Conservation (phyloP, 2,888 invertebrate genomes). For the Psococerastis gibbosa region DNA sequence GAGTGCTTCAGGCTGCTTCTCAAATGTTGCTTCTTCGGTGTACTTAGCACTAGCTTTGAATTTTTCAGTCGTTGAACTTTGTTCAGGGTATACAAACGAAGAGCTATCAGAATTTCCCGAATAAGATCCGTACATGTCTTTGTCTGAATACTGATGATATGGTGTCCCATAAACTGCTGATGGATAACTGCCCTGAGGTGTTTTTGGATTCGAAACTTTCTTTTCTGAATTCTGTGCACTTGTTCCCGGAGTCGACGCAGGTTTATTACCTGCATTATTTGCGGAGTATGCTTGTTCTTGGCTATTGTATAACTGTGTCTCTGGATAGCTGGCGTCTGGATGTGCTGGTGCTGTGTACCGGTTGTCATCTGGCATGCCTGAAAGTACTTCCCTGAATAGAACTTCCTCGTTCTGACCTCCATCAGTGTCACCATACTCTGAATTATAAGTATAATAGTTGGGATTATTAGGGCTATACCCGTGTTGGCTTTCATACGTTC, state of each 20-base stretch:
- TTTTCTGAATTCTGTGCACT: not conserved
- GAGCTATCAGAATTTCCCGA: not conserved
- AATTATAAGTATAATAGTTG: constrained; percentile 4
- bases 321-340: not conserved
- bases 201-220: too few species aligned
- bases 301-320: constrained; percentile 2
- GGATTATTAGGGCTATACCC: constrained; percentile 6
- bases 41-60: not conserved
- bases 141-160: not conserved
- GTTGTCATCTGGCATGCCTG: constrained; percentile 6
- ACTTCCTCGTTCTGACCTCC: constrained; percentile 4
- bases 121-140: not conserved
- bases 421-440: not conserved
- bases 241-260: not conserved
- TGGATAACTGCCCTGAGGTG: not conserved
- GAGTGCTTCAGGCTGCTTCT: constrained; percentile 5
- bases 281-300: constrained; percentile 2
- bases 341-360: not conserved
- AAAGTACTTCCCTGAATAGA: constrained; percentile 4
- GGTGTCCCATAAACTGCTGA: not conserved
- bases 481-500: constrained; percentile 8
- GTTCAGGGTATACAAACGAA: not conserved
- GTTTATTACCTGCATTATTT: too few species aligned
- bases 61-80: not conserved
- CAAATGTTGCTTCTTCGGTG: constrained; percentile 1